Evolutionary conservation across 2,888 invertebrate species (phyloP), one percentile per base, ranked within the genome.

Genomic region (Anthrax anthrax): DNA sequence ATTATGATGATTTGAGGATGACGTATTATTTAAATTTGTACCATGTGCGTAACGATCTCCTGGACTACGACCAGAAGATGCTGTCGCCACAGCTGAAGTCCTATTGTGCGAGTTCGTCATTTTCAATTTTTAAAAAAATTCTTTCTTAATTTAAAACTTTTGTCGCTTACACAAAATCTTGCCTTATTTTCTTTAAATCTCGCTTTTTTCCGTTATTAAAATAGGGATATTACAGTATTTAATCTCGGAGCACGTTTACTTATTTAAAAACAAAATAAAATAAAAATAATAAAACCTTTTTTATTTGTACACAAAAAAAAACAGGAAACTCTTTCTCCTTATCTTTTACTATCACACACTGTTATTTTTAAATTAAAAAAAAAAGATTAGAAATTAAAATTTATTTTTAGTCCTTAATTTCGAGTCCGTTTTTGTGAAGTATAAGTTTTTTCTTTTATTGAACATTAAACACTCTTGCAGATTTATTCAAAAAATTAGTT

Each of bases 101-200:
- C 50, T 64, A 62, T 65, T 65, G 65, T 65, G 65, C 65, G 65
- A 65, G 64, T 65, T 65, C 60, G 65, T 65, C 65, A 65, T 65
- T 12, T 42, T 46, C 19, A n/a, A 18, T 38, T 44, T 37, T 37
- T 37, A 37, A 13, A 36, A 8, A 13, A n/a, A 36, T 14, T 36
- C 36, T 17, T 17, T 18, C 17, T 37, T 37, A 18, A 37, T 37
- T 45, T 44, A 17, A 23, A 3, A 6, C 29, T 27, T 41, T 41
- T 29, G n/a, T 18, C 18, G 18, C 32, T 34, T 36, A 8, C 19
- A 23, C 4, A 23, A 6, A 6, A 6, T 23, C 23, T 9, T 39
- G 29, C 14, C 29, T 39, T 19, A 18, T 39, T 18, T 41, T 23
- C 16, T 41, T 10, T 23, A 40, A 23, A 40, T 45, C 37, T 36